Evolutionary conservation across 92 coral and sea anemone species (phyloP).

Genomic region (Palythoa caribaeorum): DNA sequence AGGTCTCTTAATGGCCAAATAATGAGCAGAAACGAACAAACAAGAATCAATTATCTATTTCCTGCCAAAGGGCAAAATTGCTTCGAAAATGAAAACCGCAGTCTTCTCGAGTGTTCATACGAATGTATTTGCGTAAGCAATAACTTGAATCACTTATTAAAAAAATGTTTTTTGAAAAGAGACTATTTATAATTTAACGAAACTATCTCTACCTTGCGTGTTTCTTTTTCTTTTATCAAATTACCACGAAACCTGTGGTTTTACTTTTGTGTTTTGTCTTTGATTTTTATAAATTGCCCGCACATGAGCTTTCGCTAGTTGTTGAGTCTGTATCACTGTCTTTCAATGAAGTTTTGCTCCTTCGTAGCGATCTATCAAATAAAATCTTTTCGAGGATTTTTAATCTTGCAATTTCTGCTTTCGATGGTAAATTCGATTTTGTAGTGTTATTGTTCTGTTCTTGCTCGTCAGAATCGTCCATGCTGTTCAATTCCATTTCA

Average conservation of each 20-base stretch:
- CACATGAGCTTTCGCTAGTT: not conserved
- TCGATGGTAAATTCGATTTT: slow-evolving; percentile 11
- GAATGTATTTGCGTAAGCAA: slow-evolving; percentile 33
- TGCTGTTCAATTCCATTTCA: slow-evolving; percentile 14
- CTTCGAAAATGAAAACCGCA: not conserved
- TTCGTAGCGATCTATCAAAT: slow-evolving; percentile 12
- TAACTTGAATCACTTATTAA: slow-evolving; percentile 7
- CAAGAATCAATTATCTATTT: not conserved
- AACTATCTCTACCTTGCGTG: not conserved
- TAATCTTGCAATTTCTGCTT: slow-evolving; percentile 40
- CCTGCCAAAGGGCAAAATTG: slow-evolving; percentile 2
- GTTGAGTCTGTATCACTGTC: slow-evolving; percentile 4
- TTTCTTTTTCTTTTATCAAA: not conserved
- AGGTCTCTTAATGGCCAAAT: slow-evolving; percentile 5
- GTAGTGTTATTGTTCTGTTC: not conserved
- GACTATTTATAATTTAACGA: not conserved
- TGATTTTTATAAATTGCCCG: not conserved
- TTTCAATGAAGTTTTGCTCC: slow-evolving; percentile 3
- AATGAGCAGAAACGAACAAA: not conserved
- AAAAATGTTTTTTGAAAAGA: not conserved
- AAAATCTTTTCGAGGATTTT: slow-evolving; percentile 20
- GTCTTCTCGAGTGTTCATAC: not conserved
- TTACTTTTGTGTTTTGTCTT: not conserved
- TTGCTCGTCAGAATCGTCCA: not conserved
- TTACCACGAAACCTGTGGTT: slow-evolving; percentile 25